phyloP scores from a whole-genome alignment of 2,888 invertebrate genomes.

The Drosophila rubida region DNA sequence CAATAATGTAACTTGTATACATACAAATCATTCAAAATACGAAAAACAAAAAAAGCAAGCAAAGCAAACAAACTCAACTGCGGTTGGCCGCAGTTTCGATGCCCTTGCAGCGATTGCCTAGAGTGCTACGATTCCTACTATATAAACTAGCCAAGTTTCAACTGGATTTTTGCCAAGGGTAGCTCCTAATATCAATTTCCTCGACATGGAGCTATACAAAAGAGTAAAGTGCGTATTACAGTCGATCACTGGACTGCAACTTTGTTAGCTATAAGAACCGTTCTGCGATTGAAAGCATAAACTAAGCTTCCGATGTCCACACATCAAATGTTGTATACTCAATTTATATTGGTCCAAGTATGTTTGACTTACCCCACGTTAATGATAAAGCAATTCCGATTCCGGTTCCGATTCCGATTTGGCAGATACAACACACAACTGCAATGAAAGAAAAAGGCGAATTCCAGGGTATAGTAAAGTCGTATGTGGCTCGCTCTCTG shows the following conservation, averaged over 20 bases:
- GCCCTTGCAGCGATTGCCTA: constrained; percentile 1
- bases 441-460: neutral
- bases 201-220: too few relatives aligned
- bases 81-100: constrained; percentile 3
- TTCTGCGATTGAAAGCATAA: too few relatives aligned
- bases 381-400: too few relatives aligned
- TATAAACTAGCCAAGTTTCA: too few relatives aligned
- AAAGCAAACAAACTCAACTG: neutral
- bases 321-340: too few relatives aligned
- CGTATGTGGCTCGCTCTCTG: neutral
- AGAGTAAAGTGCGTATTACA: too few relatives aligned
- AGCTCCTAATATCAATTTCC: too few relatives aligned
- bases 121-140: neutral
- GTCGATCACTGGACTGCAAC: too few relatives aligned
- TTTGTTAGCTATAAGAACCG: too few relatives aligned
- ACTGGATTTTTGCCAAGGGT: too few relatives aligned
- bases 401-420: neutral
- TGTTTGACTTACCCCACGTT: neutral
- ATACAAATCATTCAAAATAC: constrained; percentile 18
- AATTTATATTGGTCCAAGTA: too few relatives aligned
- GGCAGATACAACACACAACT: neutral
- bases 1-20: constrained; percentile 32
- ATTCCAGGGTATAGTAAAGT: neutral
- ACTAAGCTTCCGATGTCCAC: too few relatives aligned
- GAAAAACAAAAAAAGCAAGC: neutral